Evolutionary conservation across 2,113 vertebrate species (phyloP).

Genomic region (Hemibates koningsi): DNA sequence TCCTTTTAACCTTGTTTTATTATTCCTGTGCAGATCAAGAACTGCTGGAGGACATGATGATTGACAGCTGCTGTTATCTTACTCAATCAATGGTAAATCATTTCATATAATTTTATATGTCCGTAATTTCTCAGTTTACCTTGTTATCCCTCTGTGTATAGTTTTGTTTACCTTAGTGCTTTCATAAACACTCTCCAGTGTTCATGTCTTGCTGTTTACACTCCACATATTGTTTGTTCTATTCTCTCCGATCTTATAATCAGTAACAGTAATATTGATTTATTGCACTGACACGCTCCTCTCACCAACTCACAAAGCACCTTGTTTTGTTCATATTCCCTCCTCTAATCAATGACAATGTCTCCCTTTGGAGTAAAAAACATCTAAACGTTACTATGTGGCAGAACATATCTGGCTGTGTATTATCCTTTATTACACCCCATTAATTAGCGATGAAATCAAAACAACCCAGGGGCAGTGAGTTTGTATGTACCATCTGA

Average conservation of each 20-base stretch:
- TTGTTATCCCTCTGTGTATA: background rate
- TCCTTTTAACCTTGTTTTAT: background rate
- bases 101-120: background rate
- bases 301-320: constrained; percentile 28
- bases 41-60: constrained; percentile 84
- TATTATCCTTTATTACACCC: background rate
- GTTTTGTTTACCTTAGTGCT: background rate
- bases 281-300: background rate
- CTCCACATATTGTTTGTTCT: constrained; percentile 5
- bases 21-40: constrained; percentile 80
- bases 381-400: background rate
- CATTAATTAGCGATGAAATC: constrained; percentile 29
- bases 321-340: constrained; percentile 10
- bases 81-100: constrained; percentile 80
- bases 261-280: constrained; percentile 23
- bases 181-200: background rate
- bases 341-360: constrained; percentile 12
- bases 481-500: background rate
- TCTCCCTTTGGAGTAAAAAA: constrained; percentile 14
- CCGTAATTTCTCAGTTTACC: background rate
- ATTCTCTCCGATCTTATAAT: constrained; percentile 10
- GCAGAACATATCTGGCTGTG: background rate
- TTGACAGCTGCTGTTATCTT: constrained; percentile 77
- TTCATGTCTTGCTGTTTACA: constrained; percentile 1
- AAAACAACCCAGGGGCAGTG: background rate